These are phyloP conservation scores for Venustaconcha ellipsiformis DNA, from an alignment of 1,140 invertebrate species.

Conservation along the genomic window DNA sequence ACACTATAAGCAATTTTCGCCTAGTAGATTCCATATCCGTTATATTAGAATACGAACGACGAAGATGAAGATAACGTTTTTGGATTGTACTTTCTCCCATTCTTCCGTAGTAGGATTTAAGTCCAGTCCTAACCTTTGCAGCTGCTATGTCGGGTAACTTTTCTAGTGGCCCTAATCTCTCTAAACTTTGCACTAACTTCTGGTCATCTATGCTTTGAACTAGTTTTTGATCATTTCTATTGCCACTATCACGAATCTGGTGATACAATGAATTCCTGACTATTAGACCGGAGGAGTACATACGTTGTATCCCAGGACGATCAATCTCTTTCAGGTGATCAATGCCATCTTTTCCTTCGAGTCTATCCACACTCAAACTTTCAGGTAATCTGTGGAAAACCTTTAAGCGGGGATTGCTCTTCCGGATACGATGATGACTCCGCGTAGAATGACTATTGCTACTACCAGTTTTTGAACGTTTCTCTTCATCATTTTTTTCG, in stretches of 20 bases:
- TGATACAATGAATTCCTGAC: constrained; percentile 25
- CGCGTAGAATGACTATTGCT: no score
- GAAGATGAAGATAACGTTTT: constrained; percentile 1
- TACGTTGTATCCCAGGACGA: constrained; percentile 15
- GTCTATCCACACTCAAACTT: no score
- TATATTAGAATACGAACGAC: constrained; percentile 11
- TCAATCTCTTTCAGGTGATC: no score
- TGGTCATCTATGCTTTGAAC: constrained; percentile 8
- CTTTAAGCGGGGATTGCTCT: no score
- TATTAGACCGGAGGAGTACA: constrained; percentile 26
- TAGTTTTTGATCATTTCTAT: constrained; percentile 4
- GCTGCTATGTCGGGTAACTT: constrained; percentile 18
- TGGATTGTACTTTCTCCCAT: background rate
- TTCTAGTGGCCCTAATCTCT: constrained; percentile 28
- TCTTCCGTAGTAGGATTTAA: no score
- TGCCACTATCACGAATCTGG: constrained; percentile 14
- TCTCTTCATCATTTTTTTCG: no score
- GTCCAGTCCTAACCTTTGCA: background rate
- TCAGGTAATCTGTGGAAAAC: no score
- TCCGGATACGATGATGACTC: no score
- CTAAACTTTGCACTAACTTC: constrained; percentile 24
- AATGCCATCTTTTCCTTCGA: no score
- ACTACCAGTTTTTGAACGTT: no score
- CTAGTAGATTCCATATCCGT: constrained; percentile 10
- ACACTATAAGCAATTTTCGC: constrained; percentile 25